Evolutionary conservation across 2,888 invertebrate genomes (phyloP), one percentile per base, ranked within the genome.

Genomic region (Oxyteleia sp.): DNA sequence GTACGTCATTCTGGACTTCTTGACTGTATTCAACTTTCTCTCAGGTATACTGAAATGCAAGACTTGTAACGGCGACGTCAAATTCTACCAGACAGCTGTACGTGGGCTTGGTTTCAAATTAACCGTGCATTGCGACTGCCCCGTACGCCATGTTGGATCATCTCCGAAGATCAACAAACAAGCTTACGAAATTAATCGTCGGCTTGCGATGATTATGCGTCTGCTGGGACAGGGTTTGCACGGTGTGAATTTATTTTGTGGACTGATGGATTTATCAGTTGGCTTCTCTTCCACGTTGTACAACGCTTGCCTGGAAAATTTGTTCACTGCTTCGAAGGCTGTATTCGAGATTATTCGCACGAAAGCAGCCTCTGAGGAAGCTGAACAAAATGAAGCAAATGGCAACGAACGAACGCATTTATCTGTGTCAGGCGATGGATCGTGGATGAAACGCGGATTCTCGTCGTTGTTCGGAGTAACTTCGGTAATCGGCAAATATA

Each of bases 371-470:
- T 43, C 11, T 16, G 69, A 78, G 23, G 71, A 79, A 57, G 18
- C 23, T 32, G 59, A 79, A 57, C 11, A 47, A 57, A 79, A 71
- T 53, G 13, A 23, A 32, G 47, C 61, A 57, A 32, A 10, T 16
- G 76, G 68, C n/a, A 76, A 59, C 41, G 29, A 57, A 49, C 47
- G 32, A n/a, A 29, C 43, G 20, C 49, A 84, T 66, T 64, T 81
- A 41, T 38, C 81, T 3, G 76, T 84, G 13, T 84, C 81, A 38
- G 81, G 78, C 18, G 76, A 76, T 16, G 72, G 76, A 2, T 72
- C 81, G 20, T 80, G 80, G 84, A 76, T 45, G 55, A 84, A 81
- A 26, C 55, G 69, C 16, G 83, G 83, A 13, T 80, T 80, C 43
- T 55, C 71, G n/a, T 84, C 79, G 15, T 66, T 82, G 49, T 57